Base-by-base conservation (phyloP, 2,113 vertebrate species). In the Thamnophis sirtalis region DNA sequence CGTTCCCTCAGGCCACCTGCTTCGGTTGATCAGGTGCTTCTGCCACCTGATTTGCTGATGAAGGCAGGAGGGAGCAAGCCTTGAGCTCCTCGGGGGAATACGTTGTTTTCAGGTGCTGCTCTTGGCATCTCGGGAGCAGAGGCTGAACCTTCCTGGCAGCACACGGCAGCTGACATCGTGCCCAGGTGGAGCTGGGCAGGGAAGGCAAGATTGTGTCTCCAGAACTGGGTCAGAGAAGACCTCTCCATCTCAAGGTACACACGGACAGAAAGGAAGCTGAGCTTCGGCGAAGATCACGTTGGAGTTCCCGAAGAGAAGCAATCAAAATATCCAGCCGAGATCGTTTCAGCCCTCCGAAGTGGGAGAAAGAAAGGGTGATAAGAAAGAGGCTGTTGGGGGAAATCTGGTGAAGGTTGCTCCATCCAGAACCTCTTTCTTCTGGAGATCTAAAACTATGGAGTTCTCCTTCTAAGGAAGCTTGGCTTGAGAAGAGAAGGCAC, bases 51-150 rank as follows among this genome's bases (percentile, higher is more conserved):
- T n/a, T 56, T 91, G 73, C 90, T 73, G 56, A 89, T 49, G 38
- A 22, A 19, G 84, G 90, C 55, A 93, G 85, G 87, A 91, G 58
- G 49, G 19, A 19, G n/a, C 22, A 1, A 68, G 63, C 33, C 26
- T 13, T 53, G 49, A 6, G 13, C 49, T 54, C 50, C 93, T 38
- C 5, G 1, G 50, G 84, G 90, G 56, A 86, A 91, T 43, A 86
- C 50, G 3, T 24, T 85, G 89, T 91, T 58, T 87, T 88, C 58
- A 85, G 87, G 56, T 88, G 80, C 86, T 85, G 28, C 22, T n/a
- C 17, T 90, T 91, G 84, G 73, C 86, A 88, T 84, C 60, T 56
- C 58, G 95, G 95, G 95, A 94, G 80, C 58, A 55, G 19, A 90
- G 91, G 90, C 2, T 1, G 9, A 2, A 6, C 73, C 53, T 26